A percentile compares a stretch with the other conserved stretches of the same genome.
phyloP scores from a whole-genome alignment of 2,888 invertebrate species.

The Brachycybe producta region DNA sequence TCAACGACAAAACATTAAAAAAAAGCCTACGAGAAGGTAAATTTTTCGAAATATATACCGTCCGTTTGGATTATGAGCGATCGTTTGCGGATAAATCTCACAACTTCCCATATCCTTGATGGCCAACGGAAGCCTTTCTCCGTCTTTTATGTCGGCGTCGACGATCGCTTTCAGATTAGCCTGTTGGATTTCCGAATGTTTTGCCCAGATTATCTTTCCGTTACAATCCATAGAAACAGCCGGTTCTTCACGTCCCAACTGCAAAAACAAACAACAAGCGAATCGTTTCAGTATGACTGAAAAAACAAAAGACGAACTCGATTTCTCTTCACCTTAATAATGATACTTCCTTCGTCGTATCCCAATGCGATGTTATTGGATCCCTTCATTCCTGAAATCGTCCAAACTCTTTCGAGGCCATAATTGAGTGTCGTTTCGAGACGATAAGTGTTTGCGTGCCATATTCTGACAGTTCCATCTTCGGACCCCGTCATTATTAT shows the following conservation, averaged over 20 bases:
- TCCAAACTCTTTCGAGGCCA: conserved; percentile 96
- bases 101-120: conserved; percentile 99
- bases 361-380: conserved; percentile 94
- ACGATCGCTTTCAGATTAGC: conserved; percentile 76
- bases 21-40: background rate
- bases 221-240: conserved; percentile 98
- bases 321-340: conserved; percentile 52
- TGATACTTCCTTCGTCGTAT: conserved; percentile 93
- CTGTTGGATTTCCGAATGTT: conserved; percentile 96
- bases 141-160: conserved; percentile 63
- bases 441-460: conserved; percentile 98
- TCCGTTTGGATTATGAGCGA: conserved; percentile 97
- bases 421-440: conserved; percentile 94
- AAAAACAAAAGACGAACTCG: background rate
- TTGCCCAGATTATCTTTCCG: conserved; percentile 98
- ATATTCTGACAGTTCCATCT: conserved; percentile 84
- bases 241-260: conserved; percentile 91
- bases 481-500: conserved; percentile 94
- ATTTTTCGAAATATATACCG: conserved; percentile 37
- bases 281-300: background rate
- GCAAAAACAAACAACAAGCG: conserved; percentile 2
- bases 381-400: conserved; percentile 80
- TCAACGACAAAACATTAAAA: background rate
- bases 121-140: conserved; percentile 80
- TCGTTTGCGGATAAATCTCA: conserved; percentile 97